Percentiles rank a stretch among this genome's conserved stretches.
Conservation (phyloP, 1,140 invertebrate genomes). For the Cotesia glomerata region DNA sequence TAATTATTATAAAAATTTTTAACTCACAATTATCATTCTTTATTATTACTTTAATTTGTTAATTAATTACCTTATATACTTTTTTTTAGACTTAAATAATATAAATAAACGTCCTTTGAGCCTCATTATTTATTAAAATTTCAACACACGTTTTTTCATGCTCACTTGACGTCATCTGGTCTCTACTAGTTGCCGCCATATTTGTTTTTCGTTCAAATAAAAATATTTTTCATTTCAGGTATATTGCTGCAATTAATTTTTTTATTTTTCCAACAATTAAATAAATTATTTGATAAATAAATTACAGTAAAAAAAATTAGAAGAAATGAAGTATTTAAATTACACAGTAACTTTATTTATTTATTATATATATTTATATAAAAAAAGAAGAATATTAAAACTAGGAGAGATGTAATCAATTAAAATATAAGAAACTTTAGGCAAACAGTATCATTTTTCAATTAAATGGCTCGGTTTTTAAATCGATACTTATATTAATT, state of each 20-base stretch:
- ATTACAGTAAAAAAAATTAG: too few relatives aligned
- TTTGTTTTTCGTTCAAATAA: slow-evolving; percentile 33
- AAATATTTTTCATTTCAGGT: slow-evolving; percentile 2
- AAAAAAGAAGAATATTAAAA: too few relatives aligned
- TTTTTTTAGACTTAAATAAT: slow-evolving; percentile 40
- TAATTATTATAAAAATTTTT: background rate
- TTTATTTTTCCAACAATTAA: too few relatives aligned
- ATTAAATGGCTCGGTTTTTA: too few relatives aligned
- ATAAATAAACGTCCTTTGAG: slow-evolving; percentile 32
- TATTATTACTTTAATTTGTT: background rate
- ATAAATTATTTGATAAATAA: background rate
- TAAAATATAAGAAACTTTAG: too few relatives aligned
- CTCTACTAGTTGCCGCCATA: slow-evolving; percentile 40
- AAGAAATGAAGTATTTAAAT: background rate
- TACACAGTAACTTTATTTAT: background rate
- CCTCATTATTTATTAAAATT: slow-evolving; percentile 39
- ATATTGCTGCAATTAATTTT: too few relatives aligned
- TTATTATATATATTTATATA: background rate
- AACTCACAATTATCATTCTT: background rate
- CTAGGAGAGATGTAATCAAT: too few relatives aligned
- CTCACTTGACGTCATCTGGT: background rate
- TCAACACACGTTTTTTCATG: background rate
- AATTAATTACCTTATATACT: slow-evolving; percentile 36
- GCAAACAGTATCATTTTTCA: background rate
- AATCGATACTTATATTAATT: too few relatives aligned